Evolutionary conservation across 2,113 vertebrate species (phyloP).

Genomic region (Alligator sinensis): DNA sequence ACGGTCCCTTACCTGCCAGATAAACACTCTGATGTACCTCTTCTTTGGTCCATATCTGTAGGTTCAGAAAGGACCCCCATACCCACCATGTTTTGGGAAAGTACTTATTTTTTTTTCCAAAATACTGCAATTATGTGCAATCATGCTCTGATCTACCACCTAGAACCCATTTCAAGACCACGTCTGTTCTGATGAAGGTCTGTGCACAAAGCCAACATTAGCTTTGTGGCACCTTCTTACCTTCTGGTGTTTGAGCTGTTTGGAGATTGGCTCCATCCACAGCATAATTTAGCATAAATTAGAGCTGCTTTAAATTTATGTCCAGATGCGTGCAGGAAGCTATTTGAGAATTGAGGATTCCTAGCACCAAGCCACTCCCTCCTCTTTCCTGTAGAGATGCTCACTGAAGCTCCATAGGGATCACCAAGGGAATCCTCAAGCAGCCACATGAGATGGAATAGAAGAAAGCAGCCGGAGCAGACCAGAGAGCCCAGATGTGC

Average conservation of each 20-base stretch:
- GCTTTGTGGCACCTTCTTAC: not conserved
- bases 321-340: accelerated
- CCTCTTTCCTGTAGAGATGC: not conserved
- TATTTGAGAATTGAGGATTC: accelerated
- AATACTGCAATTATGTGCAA: accelerated
- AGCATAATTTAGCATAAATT: not conserved
- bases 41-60: not conserved
- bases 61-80: not conserved
- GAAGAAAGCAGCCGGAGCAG: not conserved
- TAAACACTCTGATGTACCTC: not conserved
- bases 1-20: not conserved
- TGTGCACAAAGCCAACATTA: not conserved
- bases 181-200: accelerated
- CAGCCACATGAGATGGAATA: accelerated
- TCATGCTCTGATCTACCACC: not conserved
- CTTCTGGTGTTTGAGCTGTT: not conserved
- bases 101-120: not conserved
- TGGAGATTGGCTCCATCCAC: accelerated
- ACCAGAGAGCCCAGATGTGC: not conserved
- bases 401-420: not conserved
- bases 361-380: accelerated
- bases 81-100: not conserved
- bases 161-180: accelerated
- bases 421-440: not conserved
- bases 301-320: not conserved